Evolutionary conservation across 2,888 invertebrate species (phyloP).

Genomic region (Bhutanitis thaidina): DNA sequence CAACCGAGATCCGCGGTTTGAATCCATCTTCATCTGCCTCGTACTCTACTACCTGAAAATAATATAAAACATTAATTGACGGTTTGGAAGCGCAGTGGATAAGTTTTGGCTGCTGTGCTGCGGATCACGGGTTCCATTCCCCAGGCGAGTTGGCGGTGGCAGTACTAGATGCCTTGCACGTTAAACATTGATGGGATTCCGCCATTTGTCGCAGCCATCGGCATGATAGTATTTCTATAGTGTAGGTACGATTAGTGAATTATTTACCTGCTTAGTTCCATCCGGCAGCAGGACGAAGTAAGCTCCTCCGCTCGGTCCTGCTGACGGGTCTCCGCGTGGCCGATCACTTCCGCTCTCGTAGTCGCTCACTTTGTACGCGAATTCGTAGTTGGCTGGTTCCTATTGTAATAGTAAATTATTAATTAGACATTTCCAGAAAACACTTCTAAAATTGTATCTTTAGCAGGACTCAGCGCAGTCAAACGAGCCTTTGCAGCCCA

Average conservation of each 20-base stretch:
- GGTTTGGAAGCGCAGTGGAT: too few relatives aligned
- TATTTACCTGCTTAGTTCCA: slow-evolving; percentile 80
- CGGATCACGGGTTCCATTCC: too few relatives aligned
- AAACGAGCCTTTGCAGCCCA: too few relatives aligned
- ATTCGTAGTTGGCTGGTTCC: slow-evolving; percentile 85
- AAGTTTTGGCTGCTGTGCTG: too few relatives aligned
- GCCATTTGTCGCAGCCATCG: too few relatives aligned
- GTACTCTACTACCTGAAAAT: slow-evolving; percentile 81
- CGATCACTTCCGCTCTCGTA: slow-evolving; percentile 82
- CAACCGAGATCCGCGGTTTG: slow-evolving; percentile 82
- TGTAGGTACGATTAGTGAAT: too few relatives aligned
- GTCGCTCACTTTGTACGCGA: slow-evolving; percentile 83
- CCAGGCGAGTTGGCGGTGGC: too few relatives aligned
- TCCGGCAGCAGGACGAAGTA: slow-evolving; percentile 85
- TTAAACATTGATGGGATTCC: too few relatives aligned
- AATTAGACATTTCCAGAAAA: too few relatives aligned
- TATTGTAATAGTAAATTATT: slow-evolving; percentile 33
- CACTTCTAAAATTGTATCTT: too few relatives aligned
- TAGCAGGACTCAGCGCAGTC: too few relatives aligned
- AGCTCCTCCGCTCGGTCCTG: slow-evolving; percentile 80
- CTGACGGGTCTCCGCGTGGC: slow-evolving; percentile 82
- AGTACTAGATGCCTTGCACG: too few relatives aligned
- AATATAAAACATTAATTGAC: background rate
- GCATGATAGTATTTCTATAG: background rate
- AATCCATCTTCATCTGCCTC: slow-evolving; percentile 86